phyloP scores from a whole-genome alignment of 2,797 vertebrate genomes.

The Helarctos malayanus region DNA sequence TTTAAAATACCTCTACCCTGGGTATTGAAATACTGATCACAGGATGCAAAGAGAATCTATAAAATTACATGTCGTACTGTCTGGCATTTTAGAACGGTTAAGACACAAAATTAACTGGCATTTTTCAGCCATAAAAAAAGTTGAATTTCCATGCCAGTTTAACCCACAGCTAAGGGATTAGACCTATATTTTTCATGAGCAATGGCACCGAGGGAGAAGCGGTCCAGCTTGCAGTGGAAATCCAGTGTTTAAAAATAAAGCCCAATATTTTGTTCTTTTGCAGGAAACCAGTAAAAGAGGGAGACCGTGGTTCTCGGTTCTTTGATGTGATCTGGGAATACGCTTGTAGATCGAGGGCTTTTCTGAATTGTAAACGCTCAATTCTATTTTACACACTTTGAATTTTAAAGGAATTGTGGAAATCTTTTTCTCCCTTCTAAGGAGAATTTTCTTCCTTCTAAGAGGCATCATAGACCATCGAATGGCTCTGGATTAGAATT shows the following conservation, averaged over 20 bases:
- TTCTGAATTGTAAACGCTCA: not conserved
- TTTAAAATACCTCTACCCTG: not conserved
- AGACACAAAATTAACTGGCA: not conserved
- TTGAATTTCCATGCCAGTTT: not conserved
- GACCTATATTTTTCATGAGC: not conserved
- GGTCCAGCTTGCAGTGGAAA: not conserved
- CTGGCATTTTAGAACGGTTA: not conserved
- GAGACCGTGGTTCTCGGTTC: not conserved
- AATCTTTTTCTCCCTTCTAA: not conserved
- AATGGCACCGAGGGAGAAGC: not conserved
- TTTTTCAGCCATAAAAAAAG: not conserved
- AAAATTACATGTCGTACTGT: not conserved
- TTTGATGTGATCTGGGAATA: not conserved
- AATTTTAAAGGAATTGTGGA: not conserved
- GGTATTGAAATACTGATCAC: not conserved
- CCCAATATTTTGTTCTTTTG: not conserved
- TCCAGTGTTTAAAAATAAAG: conserved; percentile 31
- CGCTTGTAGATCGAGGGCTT: not conserved
- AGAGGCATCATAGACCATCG: not conserved
- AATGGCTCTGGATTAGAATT: not conserved
- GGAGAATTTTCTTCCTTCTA: not conserved
- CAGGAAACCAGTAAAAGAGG: conserved; percentile 42
- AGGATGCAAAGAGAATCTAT: not conserved
- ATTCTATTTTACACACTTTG: not conserved
- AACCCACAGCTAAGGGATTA: conserved; percentile 39